A percentile compares a stretch with the other conserved stretches of the same genome.
Evolutionary conservation across 2,888 invertebrate genomes (phyloP).

Genomic region (Amiota communis): DNA sequence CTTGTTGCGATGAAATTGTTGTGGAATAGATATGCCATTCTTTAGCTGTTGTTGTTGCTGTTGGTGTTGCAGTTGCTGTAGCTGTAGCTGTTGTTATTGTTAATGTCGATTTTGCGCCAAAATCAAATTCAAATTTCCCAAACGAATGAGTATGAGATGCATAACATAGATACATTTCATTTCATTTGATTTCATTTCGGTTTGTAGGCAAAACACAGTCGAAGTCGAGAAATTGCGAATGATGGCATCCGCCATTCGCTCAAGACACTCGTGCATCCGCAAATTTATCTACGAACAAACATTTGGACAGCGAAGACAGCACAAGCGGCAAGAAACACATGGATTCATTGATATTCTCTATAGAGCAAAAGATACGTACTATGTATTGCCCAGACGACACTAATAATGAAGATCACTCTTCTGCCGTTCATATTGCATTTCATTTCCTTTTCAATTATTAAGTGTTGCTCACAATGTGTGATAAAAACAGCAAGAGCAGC

Average conservation of each 20-base stretch:
- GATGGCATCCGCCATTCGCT: conserved; percentile 68
- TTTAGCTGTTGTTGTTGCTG: too few species aligned
- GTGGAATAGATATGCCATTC: too few species aligned
- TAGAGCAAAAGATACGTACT: conserved; percentile 48
- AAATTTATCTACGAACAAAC: conserved; percentile 66
- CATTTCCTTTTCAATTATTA: conserved; percentile 70
- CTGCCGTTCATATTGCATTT: conserved; percentile 57
- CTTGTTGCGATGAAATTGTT: too few species aligned
- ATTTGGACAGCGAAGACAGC: conserved; percentile 58
- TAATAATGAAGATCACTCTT: conserved; percentile 17
- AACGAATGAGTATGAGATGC: conserved; percentile 43
- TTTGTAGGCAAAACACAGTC: not conserved
- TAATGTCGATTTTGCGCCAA: conserved; percentile 31
- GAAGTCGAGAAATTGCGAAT: conserved; percentile 55
- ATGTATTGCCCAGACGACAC: conserved; percentile 6
- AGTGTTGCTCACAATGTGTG: conserved; percentile 63
- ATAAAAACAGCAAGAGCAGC: conserved; percentile 59
- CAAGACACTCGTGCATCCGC: conserved; percentile 68
- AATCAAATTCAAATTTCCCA: conserved; percentile 65
- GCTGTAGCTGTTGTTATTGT: not conserved
- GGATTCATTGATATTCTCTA: conserved; percentile 38
- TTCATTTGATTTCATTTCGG: not conserved
- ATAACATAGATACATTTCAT: conserved; percentile 40
- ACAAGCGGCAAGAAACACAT: conserved; percentile 3
- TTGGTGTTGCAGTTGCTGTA: too few species aligned